Conservation (phyloP, 2,888 invertebrate species). For the Kuschelorhynchus macadamiae region DNA sequence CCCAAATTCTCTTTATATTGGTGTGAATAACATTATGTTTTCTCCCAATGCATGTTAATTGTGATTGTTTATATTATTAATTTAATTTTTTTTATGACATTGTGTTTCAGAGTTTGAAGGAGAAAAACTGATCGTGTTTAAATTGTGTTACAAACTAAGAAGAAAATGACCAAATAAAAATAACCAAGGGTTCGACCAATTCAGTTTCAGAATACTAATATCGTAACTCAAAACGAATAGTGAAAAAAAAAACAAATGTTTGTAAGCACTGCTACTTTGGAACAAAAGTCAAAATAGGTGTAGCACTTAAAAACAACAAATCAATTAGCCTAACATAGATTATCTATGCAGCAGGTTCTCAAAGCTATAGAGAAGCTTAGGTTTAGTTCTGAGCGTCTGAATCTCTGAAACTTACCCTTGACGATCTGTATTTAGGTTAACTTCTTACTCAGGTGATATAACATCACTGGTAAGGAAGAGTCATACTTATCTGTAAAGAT, state of each 20-base stretch:
- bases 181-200: constrained; percentile 17
- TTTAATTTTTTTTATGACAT: too few relatives aligned
- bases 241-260: constrained; percentile 7
- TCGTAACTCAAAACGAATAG: too few relatives aligned
- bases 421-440: background rate
- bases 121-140: too few relatives aligned
- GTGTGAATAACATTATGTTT: too few relatives aligned
- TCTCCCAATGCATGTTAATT: too few relatives aligned
- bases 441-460: constrained; percentile 12
- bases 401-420: constrained; percentile 22
- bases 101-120: too few relatives aligned
- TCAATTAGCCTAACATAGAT: background rate
- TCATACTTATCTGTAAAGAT: too few relatives aligned
- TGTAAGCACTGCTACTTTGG: constrained; percentile 24
- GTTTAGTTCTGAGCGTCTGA: constrained; percentile 12
- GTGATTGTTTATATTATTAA: too few relatives aligned
- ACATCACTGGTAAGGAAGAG: constrained; percentile 17
- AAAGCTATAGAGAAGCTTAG: background rate
- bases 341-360: too few relatives aligned
- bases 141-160: too few relatives aligned
- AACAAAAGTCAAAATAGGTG: constrained; percentile 23
- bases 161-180: too few relatives aligned
- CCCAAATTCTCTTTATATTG: too few relatives aligned
- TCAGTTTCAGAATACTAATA: constrained; percentile 9
- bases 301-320: constrained; percentile 18